phyloP scores from a whole-genome alignment of 2,888 invertebrate genomes.

The Eupithecia subfuscata region DNA sequence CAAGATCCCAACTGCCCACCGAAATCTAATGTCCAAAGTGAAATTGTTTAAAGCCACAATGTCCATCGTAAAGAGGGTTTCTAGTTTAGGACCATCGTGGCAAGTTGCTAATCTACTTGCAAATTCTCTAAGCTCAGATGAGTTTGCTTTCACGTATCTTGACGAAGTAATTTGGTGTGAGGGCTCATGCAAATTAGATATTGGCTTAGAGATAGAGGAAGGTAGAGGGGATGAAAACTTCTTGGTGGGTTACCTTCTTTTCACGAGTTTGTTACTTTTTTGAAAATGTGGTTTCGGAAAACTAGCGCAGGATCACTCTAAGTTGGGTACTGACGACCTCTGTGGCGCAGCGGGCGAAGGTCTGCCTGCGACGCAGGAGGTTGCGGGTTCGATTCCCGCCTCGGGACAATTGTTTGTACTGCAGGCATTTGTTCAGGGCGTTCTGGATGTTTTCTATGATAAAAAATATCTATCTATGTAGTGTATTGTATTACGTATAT shows the following conservation, averaged over 20 bases:
- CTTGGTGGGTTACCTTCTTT: neutral
- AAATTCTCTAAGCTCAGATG: slow-evolving; percentile 39
- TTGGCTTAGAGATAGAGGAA: neutral
- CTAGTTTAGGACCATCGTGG: slow-evolving; percentile 31
- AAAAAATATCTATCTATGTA: too few species aligned
- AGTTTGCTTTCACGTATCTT: slow-evolving; percentile 34
- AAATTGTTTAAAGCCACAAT: slow-evolving; percentile 39
- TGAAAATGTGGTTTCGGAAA: neutral
- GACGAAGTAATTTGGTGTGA: slow-evolving; percentile 33
- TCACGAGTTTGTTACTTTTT: neutral
- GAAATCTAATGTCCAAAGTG: slow-evolving; percentile 13
- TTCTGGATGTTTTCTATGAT: too few species aligned
- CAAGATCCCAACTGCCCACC: neutral
- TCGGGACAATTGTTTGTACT: too few species aligned
- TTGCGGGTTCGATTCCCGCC: too few species aligned
- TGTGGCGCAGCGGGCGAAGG: too few species aligned
- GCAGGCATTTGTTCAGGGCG: too few species aligned
- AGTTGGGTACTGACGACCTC: too few species aligned
- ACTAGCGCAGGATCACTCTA: neutral
- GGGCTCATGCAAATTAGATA: slow-evolving; percentile 8
- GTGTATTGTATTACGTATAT: too few species aligned
- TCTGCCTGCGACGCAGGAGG: too few species aligned
- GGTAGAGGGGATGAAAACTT: neutral
- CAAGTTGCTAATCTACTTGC: slow-evolving; percentile 48
- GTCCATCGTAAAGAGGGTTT: slow-evolving; percentile 36